phyloP scores from a whole-genome alignment of 2,888 invertebrate species.

The Meliscaeva auricollis region DNA sequence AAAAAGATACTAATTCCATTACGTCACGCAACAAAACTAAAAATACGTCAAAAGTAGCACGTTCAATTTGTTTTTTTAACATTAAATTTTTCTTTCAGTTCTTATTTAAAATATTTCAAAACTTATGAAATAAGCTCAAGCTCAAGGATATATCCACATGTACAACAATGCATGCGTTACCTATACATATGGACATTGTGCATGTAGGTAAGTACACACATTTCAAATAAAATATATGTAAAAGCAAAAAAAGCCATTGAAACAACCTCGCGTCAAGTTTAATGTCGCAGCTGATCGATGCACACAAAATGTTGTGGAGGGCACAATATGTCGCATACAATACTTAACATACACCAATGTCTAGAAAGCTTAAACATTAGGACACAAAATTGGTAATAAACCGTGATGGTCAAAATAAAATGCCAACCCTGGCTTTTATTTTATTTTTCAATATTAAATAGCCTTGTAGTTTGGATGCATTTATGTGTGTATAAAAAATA shows the following conservation, averaged over 20 bases:
- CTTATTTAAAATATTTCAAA: constrained; percentile 16
- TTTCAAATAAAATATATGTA: constrained; percentile 18
- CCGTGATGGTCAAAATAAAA: constrained; percentile 45
- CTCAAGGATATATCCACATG: constrained; percentile 73
- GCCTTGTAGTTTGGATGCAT: neutral
- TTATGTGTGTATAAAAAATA: neutral
- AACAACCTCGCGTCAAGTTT: constrained; percentile 62
- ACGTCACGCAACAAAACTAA: neutral
- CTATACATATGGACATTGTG: no score
- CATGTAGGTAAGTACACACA: neutral
- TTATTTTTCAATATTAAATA: neutral
- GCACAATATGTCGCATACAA: neutral
- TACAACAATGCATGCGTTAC: no score
- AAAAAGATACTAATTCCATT: neutral
- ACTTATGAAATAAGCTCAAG: constrained; percentile 68
- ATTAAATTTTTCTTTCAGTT: neutral
- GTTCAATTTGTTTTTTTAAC: no score
- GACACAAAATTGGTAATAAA: constrained; percentile 50
- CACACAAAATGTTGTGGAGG: constrained; percentile 17
- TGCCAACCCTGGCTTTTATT: constrained; percentile 16
- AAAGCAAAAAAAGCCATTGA: constrained; percentile 24
- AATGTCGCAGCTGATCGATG: constrained; percentile 44
- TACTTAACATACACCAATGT: neutral
- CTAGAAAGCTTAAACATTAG: constrained; percentile 30
- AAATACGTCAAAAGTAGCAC: no score